phyloP scores from a whole-genome alignment of 2,113 vertebrate species.

The Bagarius yarrelli region DNA sequence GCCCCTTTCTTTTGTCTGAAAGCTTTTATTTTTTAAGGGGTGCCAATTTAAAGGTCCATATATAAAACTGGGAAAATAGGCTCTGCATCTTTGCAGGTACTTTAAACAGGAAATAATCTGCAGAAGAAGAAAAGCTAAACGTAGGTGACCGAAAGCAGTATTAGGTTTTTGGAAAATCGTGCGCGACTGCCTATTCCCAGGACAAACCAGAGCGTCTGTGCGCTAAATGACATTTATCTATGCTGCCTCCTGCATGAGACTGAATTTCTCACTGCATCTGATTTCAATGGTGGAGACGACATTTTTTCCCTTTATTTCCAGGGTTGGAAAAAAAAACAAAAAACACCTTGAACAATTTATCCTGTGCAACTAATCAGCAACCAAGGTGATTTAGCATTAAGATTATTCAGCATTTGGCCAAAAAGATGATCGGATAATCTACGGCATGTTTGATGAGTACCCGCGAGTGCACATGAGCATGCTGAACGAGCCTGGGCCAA shows the following conservation, averaged over 20 bases:
- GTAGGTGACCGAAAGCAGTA: slow-evolving; percentile 18
- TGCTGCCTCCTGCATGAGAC: slow-evolving; percentile 3
- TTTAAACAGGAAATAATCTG: slow-evolving; percentile 15
- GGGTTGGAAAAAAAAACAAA: background rate
- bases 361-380: slow-evolving; percentile 31
- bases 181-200: slow-evolving; percentile 28
- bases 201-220: background rate
- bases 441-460: background rate
- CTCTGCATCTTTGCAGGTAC: slow-evolving; percentile 29
- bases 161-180: slow-evolving; percentile 22
- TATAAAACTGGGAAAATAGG: slow-evolving; percentile 1
- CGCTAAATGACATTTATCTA: slow-evolving; percentile 7
- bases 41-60: slow-evolving; percentile 44
- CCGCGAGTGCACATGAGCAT: background rate
- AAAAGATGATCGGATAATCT: slow-evolving; percentile 29
- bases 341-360: slow-evolving; percentile 10
- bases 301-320: no score
- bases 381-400: slow-evolving; percentile 26
- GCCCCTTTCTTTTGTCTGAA: slow-evolving; percentile 24
- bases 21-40: slow-evolving; percentile 12
- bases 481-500: background rate
- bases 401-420: slow-evolving; percentile 18
- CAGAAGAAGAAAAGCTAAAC: slow-evolving; percentile 23
- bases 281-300: background rate
- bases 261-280: slow-evolving; percentile 8